phyloP scores from a whole-genome alignment of 2,888 invertebrate species.

The Synanthedon myopaeformis region DNA sequence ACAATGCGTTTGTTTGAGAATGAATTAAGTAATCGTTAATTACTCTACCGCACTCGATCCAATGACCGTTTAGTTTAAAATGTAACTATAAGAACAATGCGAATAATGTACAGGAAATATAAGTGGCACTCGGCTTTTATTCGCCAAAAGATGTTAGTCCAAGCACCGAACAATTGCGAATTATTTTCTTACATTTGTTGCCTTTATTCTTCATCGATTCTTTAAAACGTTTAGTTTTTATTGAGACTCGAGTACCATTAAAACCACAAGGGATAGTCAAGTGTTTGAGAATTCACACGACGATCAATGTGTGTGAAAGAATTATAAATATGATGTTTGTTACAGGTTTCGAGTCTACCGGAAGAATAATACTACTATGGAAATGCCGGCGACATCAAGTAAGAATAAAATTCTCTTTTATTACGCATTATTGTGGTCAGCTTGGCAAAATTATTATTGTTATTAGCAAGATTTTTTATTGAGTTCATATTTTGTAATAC shows the following conservation, averaged over 20 bases:
- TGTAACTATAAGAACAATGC: constrained; percentile 41
- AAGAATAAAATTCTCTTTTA: constrained; percentile 11
- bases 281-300: constrained; percentile 25
- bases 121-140: constrained; percentile 46
- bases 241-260: constrained; percentile 29
- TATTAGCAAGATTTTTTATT: no score
- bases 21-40: constrained; percentile 25
- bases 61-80: constrained; percentile 12
- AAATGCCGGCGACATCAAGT: constrained; percentile 44
- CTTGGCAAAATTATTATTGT: neutral
- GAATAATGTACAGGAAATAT: constrained; percentile 40
- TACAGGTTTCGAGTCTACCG: constrained; percentile 17
- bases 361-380: constrained; percentile 14
- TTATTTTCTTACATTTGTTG: constrained; percentile 63
- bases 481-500: no score
- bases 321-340: constrained; percentile 7
- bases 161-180: constrained; percentile 34
- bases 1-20: constrained; percentile 12
- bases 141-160: constrained; percentile 50
- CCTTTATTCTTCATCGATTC: constrained; percentile 45
- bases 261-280: constrained; percentile 22
- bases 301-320: constrained; percentile 15
- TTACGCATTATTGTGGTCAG: neutral
- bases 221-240: constrained; percentile 29
- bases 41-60: constrained; percentile 29